Percentiles rank a stretch among this genome's conserved stretches.
These are phyloP conservation scores for Thereva nobilitata DNA, from an alignment of 2,888 invertebrate species.

Conservation along the genomic window DNA sequence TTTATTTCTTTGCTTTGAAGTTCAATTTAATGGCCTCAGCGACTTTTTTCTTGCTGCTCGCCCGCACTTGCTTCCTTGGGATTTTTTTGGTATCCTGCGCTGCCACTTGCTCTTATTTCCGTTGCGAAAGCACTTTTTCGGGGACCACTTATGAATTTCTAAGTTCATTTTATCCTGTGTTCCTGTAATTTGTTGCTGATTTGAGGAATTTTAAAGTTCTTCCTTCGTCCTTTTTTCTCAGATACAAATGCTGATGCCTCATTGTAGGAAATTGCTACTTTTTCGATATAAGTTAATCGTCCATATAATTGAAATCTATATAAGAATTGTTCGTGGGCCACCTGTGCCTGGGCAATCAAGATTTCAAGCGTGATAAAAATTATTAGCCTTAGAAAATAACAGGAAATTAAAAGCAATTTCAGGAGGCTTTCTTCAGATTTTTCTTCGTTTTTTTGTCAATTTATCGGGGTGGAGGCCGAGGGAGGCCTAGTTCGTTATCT, in stretches of 20 bases:
- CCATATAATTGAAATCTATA: slow-evolving; percentile 41
- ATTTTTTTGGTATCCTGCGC: background rate
- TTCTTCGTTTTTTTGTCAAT: slow-evolving; percentile 1
- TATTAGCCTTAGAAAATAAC: background rate
- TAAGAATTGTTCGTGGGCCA: slow-evolving; percentile 22
- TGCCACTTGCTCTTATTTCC: slow-evolving; percentile 29
- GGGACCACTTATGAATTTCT: slow-evolving; percentile 41
- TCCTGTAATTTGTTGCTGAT: slow-evolving; percentile 41
- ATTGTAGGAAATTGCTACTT: slow-evolving; percentile 30
- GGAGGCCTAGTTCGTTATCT: too few relatives aligned
- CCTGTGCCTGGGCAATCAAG: slow-evolving; percentile 19
- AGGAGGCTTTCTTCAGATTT: background rate
- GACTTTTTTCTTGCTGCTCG: slow-evolving; percentile 14
- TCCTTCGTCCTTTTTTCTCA: slow-evolving; percentile 14
- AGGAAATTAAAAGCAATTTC: slow-evolving; percentile 10
- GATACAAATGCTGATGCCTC: slow-evolving; percentile 17
- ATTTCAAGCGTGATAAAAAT: slow-evolving; percentile 8
- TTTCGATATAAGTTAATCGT: slow-evolving; percentile 41
- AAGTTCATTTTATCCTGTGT: slow-evolving; percentile 40
- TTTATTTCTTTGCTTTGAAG: slow-evolving; percentile 41
- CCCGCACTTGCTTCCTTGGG: slow-evolving; percentile 6
- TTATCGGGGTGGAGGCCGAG: too few relatives aligned
- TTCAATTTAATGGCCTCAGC: slow-evolving; percentile 35
- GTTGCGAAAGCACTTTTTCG: slow-evolving; percentile 25
- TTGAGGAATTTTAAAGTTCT: slow-evolving; percentile 41